Conservation (phyloP, 2,113 vertebrate genomes). For the Trematocara nigrifrons region DNA sequence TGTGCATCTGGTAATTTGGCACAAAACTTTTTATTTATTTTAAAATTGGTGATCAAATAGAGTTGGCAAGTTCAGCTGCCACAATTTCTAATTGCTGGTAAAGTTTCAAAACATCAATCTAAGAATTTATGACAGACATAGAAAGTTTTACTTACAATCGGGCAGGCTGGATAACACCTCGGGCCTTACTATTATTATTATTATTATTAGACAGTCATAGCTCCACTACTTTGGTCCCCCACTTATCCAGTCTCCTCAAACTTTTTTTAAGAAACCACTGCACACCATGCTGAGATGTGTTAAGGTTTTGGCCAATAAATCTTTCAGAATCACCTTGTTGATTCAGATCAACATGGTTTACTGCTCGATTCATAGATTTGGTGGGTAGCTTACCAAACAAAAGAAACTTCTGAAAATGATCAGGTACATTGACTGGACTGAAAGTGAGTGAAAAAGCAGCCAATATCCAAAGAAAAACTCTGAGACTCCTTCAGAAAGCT, state of each 20-base stretch:
- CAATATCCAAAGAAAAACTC: background rate
- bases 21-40: background rate
- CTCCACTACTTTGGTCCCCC: background rate
- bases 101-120: background rate
- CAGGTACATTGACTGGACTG: background rate
- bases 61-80: background rate
- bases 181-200: background rate
- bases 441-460: background rate
- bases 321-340: background rate
- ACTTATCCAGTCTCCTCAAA: background rate
- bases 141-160: background rate
- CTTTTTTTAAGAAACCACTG: background rate
- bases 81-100: background rate
- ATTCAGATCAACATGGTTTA: background rate
- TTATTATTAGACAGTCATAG: background rate
- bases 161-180: background rate
- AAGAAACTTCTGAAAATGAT: background rate
- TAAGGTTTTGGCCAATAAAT: background rate
- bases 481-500: background rate
- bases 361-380: background rate
- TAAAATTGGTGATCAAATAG: background rate
- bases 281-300: background rate
- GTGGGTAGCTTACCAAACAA: background rate
- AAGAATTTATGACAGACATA: background rate
- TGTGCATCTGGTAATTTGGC: background rate